Conservation (phyloP, 2,113 vertebrate genomes). For the Hiodon tergisus region DNA sequence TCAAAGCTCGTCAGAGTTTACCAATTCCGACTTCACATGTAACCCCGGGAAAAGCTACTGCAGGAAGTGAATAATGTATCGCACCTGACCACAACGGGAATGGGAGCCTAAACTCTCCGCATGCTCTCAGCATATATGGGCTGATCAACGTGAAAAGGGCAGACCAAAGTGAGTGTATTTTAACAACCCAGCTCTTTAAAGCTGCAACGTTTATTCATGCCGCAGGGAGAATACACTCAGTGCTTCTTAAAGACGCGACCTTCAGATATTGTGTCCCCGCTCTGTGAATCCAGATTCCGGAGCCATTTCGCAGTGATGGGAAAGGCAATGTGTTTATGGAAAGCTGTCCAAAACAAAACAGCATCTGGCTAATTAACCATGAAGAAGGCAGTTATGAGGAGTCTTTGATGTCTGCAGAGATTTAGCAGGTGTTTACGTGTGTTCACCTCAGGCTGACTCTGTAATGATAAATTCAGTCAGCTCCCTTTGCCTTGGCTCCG, state of each 20-base stretch:
- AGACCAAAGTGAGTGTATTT: neutral
- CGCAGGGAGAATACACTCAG: neutral
- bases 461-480: slow-evolving; percentile 11
- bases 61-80: neutral
- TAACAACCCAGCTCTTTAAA: neutral
- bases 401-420: slow-evolving; percentile 7
- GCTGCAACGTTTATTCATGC: neutral
- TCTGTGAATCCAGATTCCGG: slow-evolving; percentile 1
- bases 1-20: too few species aligned
- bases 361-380: slow-evolving; percentile 21
- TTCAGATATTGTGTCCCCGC: neutral
- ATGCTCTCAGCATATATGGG: neutral
- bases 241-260: neutral
- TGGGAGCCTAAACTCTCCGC: neutral
- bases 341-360: neutral
- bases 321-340: neutral
- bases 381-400: slow-evolving; percentile 14
- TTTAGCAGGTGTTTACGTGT: slow-evolving; percentile 23
- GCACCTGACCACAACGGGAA: neutral
- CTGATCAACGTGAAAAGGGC: neutral
- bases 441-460: slow-evolving; percentile 17
- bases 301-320: neutral
- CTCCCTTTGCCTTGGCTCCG: neutral
- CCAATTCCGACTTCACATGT: too few species aligned
- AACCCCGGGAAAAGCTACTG: neutral